phyloP scores from a whole-genome alignment of 2,113 vertebrate species.

The Microcebus murinus region DNA sequence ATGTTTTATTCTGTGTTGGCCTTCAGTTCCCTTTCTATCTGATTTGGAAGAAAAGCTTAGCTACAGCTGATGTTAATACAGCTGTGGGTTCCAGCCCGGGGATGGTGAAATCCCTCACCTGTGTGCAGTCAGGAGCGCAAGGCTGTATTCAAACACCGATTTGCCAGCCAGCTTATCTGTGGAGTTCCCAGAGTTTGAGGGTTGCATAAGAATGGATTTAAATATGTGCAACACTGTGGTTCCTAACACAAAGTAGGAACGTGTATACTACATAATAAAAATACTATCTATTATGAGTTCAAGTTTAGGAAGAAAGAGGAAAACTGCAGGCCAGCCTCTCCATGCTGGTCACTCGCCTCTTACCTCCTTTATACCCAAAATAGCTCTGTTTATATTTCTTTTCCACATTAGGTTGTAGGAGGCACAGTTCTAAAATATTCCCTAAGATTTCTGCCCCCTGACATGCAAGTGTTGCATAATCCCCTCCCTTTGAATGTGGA shows the following conservation, averaged over 20 bases:
- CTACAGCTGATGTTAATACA: not conserved
- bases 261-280: not conserved
- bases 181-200: not conserved
- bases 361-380: not conserved
- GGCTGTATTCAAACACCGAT: not conserved
- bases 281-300: not conserved
- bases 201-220: constrained; percentile 32
- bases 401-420: not conserved
- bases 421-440: not conserved
- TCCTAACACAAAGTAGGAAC: not conserved
- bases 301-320: not conserved
- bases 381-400: not conserved
- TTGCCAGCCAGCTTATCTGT: not conserved
- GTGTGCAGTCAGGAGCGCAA: not conserved
- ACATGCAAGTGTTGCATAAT: not conserved
- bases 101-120: not conserved
- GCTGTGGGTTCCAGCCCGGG: not conserved
- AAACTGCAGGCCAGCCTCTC: not conserved
- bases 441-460: not conserved
- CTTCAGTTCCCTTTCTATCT: not conserved
- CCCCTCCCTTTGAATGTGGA: not conserved
- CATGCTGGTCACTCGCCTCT: not conserved
- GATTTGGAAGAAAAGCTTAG: not conserved
- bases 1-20: not conserved
- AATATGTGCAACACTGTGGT: not conserved